Evolutionary conservation across 2,797 vertebrate species (phyloP).

Genomic region (Gallinago stenura): DNA sequence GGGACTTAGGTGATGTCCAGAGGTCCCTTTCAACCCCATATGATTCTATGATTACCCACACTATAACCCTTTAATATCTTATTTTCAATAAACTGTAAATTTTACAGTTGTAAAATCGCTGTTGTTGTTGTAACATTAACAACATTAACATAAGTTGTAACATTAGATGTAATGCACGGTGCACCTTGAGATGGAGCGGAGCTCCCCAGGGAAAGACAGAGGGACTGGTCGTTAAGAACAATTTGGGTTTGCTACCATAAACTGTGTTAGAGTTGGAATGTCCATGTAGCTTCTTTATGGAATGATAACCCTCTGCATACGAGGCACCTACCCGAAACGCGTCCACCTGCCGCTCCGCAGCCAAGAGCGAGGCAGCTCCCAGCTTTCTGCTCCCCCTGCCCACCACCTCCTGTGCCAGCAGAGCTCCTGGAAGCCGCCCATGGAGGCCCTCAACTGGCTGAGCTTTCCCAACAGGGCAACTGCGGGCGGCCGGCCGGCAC

Average conservation of each 20-base stretch:
- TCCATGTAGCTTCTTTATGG: not conserved
- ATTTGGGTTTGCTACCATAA: not conserved
- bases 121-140: too few relatives aligned
- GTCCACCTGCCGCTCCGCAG: fast-evolving
- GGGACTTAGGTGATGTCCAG: too few relatives aligned
- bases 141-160: not conserved
- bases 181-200: fast-evolving
- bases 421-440: not conserved
- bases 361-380: fast-evolving
- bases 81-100: not conserved
- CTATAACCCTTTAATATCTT: not conserved
- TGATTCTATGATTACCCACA: too few relatives aligned
- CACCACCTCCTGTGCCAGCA: not conserved
- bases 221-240: not conserved
- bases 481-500: fast-evolving
- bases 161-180: not conserved
- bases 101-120: too few relatives aligned
- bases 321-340: not conserved
- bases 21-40: too few relatives aligned
- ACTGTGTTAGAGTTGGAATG: not conserved
- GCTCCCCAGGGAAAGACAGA: not conserved
- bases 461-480: fast-evolving
- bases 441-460: not conserved
- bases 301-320: fast-evolving
- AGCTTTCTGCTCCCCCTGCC: not conserved